Conservation (phyloP, 2,797 vertebrate genomes). For the Chanos chanos region DNA sequence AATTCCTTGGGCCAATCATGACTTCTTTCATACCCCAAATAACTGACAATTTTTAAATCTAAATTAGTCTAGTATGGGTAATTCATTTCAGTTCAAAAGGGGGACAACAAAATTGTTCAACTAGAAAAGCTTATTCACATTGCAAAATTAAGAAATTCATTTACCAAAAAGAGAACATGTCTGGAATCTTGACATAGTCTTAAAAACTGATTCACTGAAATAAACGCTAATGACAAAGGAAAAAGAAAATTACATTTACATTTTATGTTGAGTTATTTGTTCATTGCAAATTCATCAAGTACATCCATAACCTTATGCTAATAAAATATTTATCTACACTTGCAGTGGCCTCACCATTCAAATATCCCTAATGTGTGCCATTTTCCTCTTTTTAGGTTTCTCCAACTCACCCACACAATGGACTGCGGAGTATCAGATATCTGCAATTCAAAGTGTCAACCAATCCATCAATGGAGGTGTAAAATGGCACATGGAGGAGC, state of each 20-base stretch:
- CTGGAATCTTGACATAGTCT: background rate
- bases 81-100: too few species aligned
- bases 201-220: background rate
- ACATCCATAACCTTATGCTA: slow-evolving; percentile 40
- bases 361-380: slow-evolving; percentile 5
- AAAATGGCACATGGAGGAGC: slow-evolving; percentile 38
- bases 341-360: slow-evolving; percentile 15
- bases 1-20: too few species aligned
- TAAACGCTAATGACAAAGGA: background rate
- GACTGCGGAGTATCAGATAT: slow-evolving; percentile 31
- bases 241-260: background rate
- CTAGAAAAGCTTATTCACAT: background rate
- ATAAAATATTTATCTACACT: slow-evolving; percentile 43
- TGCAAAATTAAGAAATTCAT: too few species aligned
- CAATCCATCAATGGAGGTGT: slow-evolving; percentile 40
- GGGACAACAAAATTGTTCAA: background rate
- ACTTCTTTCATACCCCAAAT: too few species aligned
- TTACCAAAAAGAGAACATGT: background rate
- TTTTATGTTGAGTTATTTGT: background rate
- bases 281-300: slow-evolving; percentile 38
- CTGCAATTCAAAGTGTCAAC: slow-evolving; percentile 37
- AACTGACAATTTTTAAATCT: too few species aligned
- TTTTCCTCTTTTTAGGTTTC: background rate
- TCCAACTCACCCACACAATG: background rate
- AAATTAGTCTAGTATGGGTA: too few species aligned